A percentile compares a stretch with the other conserved stretches of the same genome.
Evolutionary conservation across 2,888 invertebrate genomes (phyloP).

Genomic region (Apeira syringaria): DNA sequence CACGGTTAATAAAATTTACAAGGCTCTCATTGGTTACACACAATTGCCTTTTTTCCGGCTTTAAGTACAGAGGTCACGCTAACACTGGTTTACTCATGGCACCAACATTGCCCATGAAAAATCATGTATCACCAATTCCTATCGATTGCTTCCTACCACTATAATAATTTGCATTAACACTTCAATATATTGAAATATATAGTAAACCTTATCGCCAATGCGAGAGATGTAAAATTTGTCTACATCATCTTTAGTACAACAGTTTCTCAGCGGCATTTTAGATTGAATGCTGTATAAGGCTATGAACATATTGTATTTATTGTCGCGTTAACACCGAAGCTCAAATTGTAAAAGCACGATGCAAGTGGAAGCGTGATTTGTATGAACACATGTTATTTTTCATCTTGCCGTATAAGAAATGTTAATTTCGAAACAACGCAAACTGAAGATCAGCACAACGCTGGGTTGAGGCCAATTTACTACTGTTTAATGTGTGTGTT

Average conservation of each 20-base stretch:
- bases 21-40: not conserved
- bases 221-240: not conserved
- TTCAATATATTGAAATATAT: not conserved
- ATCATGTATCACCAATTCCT: conserved; percentile 20
- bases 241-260: not conserved
- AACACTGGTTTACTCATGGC: conserved; percentile 9
- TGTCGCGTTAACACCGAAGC: conserved; percentile 35
- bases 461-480: too few species aligned
- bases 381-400: conserved; percentile 11
- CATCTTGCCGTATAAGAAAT: too few species aligned
- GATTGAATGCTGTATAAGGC: conserved; percentile 3
- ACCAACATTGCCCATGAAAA: conserved; percentile 17
- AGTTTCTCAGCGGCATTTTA: conserved; percentile 1
- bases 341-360: conserved; percentile 40
- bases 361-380: conserved; percentile 6
- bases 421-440: too few species aligned
- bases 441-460: too few species aligned
- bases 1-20: not conserved
- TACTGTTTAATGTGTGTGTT: conserved; percentile 5
- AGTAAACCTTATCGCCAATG: not conserved
- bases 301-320: conserved; percentile 31
- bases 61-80: conserved; percentile 10
- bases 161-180: not conserved
- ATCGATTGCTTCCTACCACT: conserved; percentile 5
- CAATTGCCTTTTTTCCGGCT: conserved; percentile 1